These are phyloP conservation scores for Anthrax anthrax DNA, from an alignment of 2,888 invertebrate species.

Conservation along the genomic window DNA sequence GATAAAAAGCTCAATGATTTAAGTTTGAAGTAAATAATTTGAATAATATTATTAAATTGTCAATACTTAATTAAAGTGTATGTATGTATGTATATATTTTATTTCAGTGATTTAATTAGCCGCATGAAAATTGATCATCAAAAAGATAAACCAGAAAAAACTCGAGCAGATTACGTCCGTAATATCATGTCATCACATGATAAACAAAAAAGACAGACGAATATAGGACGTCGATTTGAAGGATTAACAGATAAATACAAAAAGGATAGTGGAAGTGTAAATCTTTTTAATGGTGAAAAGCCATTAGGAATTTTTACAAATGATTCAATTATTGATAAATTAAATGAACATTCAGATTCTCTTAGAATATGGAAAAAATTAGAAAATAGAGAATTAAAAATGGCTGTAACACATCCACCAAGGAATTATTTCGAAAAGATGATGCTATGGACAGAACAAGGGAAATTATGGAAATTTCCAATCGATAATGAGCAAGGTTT, in stretches of 20 bases:
- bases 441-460: conserved; percentile 85
- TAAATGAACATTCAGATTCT: conserved; percentile 23
- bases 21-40: conserved; percentile 20
- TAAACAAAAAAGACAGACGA: no score
- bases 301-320: conserved; percentile 50
- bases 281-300: conserved; percentile 47
- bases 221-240: no score
- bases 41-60: not conserved
- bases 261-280: conserved; percentile 38
- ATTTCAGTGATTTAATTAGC: conserved; percentile 50
- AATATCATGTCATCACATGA: conserved; percentile 21
- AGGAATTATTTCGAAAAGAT: conserved; percentile 85
- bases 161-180: conserved; percentile 32
- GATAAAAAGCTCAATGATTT: conserved; percentile 14
- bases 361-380: conserved; percentile 55
- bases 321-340: conserved; percentile 8
- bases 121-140: conserved; percentile 64
- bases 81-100: no score
- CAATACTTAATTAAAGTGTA: no score
- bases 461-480: conserved; percentile 93
- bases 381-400: conserved; percentile 48
- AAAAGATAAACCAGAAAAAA: conserved; percentile 19
- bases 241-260: no score
- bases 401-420: conserved; percentile 57
- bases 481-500: conserved; percentile 91